A percentile compares a stretch with the other conserved stretches of the same genome.
These are phyloP conservation scores for Sussaba pulchella DNA, from an alignment of 2,888 invertebrate species.

Conservation along the genomic window DNA sequence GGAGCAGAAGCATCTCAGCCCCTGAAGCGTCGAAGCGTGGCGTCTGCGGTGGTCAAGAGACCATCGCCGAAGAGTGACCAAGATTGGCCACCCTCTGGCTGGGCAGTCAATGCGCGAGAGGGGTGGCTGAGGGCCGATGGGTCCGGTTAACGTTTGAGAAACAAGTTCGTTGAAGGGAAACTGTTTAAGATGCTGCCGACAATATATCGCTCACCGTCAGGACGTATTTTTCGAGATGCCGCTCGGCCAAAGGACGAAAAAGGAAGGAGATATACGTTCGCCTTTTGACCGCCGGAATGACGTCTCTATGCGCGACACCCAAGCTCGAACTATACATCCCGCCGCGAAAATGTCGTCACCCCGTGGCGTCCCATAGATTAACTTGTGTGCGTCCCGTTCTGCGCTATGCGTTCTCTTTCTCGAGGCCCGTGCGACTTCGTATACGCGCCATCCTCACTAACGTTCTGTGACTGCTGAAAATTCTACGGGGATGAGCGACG, in stretches of 20 bases:
- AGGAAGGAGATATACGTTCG: constrained; percentile 66
- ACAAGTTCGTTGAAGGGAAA: constrained; percentile 14
- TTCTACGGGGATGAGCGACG: constrained; percentile 28
- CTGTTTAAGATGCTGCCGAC: neutral
- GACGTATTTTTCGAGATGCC: constrained; percentile 21
- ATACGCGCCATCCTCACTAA: constrained; percentile 59
- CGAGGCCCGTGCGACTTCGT: constrained; percentile 36
- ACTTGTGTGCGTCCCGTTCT: constrained; percentile 70
- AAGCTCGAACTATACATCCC: constrained; percentile 74
- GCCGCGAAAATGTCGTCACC: constrained; percentile 82
- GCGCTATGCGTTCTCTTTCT: constrained; percentile 45
- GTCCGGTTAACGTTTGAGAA: constrained; percentile 25
- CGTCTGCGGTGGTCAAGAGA: constrained; percentile 42
- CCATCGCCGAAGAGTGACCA: constrained; percentile 8
- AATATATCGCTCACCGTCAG: constrained; percentile 37
- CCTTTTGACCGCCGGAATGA: constrained; percentile 75
- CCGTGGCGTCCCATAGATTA: constrained; percentile 80
- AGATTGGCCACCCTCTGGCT: constrained; percentile 10
- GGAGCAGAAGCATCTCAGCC: too few relatives aligned
- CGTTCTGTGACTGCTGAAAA: constrained; percentile 37
- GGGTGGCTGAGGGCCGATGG: constrained; percentile 26
- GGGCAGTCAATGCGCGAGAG: constrained; percentile 3
- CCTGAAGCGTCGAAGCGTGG: constrained; percentile 31
- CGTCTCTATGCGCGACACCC: constrained; percentile 78
- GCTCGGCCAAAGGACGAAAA: constrained; percentile 25